Evolutionary conservation across 1,140 invertebrate species (phyloP).

Genomic region (Campoletis sonorensis): DNA sequence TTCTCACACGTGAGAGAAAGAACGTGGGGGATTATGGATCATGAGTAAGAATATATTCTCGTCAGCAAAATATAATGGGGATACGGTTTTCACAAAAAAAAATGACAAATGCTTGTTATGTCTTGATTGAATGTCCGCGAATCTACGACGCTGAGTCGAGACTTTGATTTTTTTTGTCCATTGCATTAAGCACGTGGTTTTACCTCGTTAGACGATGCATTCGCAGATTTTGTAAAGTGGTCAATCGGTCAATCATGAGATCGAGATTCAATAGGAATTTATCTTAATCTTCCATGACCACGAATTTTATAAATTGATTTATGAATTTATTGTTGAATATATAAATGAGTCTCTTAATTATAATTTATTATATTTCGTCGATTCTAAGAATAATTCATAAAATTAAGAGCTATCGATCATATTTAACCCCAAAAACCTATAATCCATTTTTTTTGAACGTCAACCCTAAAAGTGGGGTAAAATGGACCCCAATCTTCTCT

Average conservation of each 20-base stretch:
- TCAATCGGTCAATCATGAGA: conserved; percentile 11
- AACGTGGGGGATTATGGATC: background rate
- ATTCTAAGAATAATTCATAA: background rate
- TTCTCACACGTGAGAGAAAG: background rate
- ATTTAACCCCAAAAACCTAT: no score
- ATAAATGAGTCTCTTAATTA: background rate
- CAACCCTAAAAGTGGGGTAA: no score
- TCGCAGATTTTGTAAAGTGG: conserved; percentile 27
- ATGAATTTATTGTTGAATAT: background rate
- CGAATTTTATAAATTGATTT: background rate
- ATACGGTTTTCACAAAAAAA: background rate
- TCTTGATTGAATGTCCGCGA: conserved; percentile 30
- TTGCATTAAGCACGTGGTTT: conserved; percentile 10
- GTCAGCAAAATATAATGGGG: conserved; percentile 25
- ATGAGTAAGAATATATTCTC: conserved; percentile 11
- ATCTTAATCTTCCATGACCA: no score
- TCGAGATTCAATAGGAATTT: background rate
- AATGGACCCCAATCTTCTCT: no score
- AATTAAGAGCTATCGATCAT: no score
- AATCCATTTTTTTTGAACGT: no score
- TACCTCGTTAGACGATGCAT: conserved; percentile 36
- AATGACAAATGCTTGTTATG: conserved; percentile 13
- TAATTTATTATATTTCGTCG: background rate
- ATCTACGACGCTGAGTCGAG: conserved; percentile 20
- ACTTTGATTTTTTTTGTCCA: background rate